These are phyloP conservation scores for Lasaia peninsularis DNA, from an alignment of 1,140 invertebrate species.

Conservation along the genomic window DNA sequence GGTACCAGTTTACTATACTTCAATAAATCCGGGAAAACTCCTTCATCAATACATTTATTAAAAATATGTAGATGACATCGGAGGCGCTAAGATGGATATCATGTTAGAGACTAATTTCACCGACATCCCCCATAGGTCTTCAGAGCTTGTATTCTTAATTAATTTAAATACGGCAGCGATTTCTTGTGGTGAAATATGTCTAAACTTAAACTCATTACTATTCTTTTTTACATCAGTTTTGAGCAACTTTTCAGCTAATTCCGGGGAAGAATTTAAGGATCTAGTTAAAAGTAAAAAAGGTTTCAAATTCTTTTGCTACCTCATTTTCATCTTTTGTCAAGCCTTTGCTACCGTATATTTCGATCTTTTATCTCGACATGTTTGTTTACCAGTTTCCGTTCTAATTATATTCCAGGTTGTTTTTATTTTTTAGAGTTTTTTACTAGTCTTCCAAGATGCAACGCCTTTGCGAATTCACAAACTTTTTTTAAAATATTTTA, in stretches of 20 bases:
- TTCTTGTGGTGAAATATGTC: neutral
- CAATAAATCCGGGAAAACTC: conserved; percentile 15
- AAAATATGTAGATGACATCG: conserved; percentile 11
- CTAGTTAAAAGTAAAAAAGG: neutral
- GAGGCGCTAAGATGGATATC: conserved; percentile 3
- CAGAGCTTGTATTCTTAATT: conserved; percentile 10
- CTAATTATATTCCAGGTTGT: neutral
- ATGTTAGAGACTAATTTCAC: neutral
- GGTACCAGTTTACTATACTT: conserved; percentile 13
- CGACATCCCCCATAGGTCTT: conserved; percentile 17
- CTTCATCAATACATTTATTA: conserved; percentile 1
- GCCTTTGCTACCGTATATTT: neutral
- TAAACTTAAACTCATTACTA: neutral
- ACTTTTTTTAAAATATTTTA: neutral
- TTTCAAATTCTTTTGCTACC: neutral
- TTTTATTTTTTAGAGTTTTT: neutral
- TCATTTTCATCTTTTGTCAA: neutral
- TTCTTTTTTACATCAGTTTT: neutral
- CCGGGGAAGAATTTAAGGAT: neutral
- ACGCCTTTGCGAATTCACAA: neutral
- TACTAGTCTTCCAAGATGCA: neutral
- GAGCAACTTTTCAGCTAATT: neutral
- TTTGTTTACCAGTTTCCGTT: neutral
- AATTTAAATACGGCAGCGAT: conserved; percentile 6
- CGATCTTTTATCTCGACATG: neutral